These are phyloP conservation scores for Hypomesus transpacificus DNA, from an alignment of 2,113 vertebrate genomes.

Conservation along the genomic window DNA sequence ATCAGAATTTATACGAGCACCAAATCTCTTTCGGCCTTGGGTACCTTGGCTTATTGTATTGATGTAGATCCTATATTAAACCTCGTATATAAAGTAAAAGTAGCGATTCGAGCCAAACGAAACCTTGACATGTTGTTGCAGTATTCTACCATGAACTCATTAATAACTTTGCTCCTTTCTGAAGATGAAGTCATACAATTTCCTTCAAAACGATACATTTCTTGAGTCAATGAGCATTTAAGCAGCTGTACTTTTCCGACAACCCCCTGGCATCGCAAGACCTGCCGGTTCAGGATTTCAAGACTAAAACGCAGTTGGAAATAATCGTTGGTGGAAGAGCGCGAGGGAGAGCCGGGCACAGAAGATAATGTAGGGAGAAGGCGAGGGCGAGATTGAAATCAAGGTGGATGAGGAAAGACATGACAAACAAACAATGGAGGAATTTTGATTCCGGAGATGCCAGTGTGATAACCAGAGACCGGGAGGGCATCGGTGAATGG, in stretches of 20 bases:
- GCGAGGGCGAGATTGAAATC: constrained; percentile 19
- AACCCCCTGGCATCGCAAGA: too few species aligned
- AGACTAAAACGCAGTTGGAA: neutral
- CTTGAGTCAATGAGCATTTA: neutral
- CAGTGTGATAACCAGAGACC: constrained; percentile 47
- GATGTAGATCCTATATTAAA: constrained; percentile 1
- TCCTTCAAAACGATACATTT: neutral
- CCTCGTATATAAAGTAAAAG: neutral
- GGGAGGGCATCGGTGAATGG: constrained; percentile 14
- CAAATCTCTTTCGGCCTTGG: neutral
- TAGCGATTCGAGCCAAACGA: neutral
- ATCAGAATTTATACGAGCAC: neutral
- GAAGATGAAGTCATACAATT: neutral
- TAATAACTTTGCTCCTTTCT: constrained; percentile 1
- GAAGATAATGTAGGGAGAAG: constrained; percentile 7
- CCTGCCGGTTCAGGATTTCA: too few species aligned
- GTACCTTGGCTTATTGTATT: neutral
- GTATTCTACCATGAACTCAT: neutral
- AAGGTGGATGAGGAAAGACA: constrained; percentile 19
- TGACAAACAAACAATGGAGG: constrained; percentile 43
- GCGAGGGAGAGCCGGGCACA: neutral
- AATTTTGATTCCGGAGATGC: constrained; percentile 54
- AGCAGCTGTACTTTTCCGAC: too few species aligned
- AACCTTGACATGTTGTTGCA: constrained; percentile 1
- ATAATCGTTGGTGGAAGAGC: constrained; percentile 11